phyloP scores from a whole-genome alignment of 2,113 vertebrate genomes.

The Leucosticte australis region DNA sequence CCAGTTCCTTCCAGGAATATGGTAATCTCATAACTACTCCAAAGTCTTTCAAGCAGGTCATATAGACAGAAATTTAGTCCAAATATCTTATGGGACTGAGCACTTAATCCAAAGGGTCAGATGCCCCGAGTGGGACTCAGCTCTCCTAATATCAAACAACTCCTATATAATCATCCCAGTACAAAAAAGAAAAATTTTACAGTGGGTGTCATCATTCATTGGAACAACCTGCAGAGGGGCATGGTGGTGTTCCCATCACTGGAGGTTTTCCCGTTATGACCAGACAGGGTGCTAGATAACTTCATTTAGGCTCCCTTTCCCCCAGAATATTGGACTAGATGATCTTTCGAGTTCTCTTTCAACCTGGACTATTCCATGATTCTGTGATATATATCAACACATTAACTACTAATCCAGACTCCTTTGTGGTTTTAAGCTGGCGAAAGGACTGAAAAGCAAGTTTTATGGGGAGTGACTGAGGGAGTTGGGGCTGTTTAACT shows the following conservation, averaged over 20 bases:
- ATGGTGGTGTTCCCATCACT: background rate
- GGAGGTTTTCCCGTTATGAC: background rate
- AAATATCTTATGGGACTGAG: background rate
- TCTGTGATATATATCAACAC: background rate
- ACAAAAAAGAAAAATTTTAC: background rate
- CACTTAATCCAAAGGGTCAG: background rate
- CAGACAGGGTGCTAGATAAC: background rate
- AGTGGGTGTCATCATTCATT: background rate
- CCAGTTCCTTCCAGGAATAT: background rate
- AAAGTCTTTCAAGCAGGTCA: background rate
- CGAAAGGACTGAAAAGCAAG: background rate
- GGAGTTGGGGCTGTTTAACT: background rate
- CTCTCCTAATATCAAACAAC: background rate
- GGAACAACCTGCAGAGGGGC: background rate
- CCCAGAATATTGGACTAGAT: background rate
- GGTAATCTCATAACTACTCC: background rate
- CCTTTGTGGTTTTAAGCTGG: background rate
- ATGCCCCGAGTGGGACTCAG: background rate
- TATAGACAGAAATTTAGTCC: background rate
- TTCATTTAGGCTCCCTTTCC: background rate
- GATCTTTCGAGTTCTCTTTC: background rate
- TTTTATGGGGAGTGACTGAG: background rate
- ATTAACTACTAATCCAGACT: background rate
- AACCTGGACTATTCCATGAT: background rate
- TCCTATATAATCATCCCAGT: background rate